Conservation (phyloP, 1,140 invertebrate genomes). For the Harpegnathos saltator region DNA sequence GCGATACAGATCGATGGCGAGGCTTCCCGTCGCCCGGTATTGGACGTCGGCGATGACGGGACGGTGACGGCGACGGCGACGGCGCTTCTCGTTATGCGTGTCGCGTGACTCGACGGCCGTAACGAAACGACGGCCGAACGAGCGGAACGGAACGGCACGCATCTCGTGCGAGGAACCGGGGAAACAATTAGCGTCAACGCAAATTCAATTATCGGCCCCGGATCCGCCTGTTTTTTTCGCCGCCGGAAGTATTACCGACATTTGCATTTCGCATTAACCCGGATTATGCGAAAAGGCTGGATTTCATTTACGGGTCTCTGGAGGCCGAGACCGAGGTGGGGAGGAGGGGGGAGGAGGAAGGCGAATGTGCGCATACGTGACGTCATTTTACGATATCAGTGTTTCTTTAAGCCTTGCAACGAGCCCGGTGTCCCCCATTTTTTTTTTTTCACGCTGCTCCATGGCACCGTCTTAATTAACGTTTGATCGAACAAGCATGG, state of each 20-base stretch:
- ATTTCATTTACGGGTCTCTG: conserved; percentile 23
- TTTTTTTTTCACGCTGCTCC: not conserved
- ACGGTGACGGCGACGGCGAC: conserved; percentile 32
- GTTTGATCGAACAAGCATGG: not conserved
- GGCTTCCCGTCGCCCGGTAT: conserved; percentile 4
- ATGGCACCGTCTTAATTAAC: conserved; percentile 15
- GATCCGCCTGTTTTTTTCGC: conserved; percentile 47
- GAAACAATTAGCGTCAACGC: conserved; percentile 58
- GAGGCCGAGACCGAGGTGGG: not conserved
- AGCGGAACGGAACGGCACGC: conserved; percentile 52
- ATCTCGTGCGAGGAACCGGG: conserved; percentile 34
- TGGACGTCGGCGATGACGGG: not conserved
- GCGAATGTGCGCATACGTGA: not conserved
- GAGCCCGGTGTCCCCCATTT: not conserved
- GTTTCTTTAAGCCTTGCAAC: not conserved
- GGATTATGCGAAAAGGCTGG: conserved; percentile 20
- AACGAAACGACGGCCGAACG: conserved; percentile 64
- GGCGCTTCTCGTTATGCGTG: conserved; percentile 51
- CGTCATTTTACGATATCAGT: conserved; percentile 4
- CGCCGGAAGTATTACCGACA: conserved; percentile 43
- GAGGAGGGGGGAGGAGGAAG: too few relatives aligned
- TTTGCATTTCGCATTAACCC: conserved; percentile 41
- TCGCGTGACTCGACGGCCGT: conserved; percentile 66
- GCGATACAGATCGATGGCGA: conserved; percentile 52
- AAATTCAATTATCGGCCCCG: conserved; percentile 57